Evolutionary conservation across 1,140 invertebrate genomes (phyloP), one percentile per base, ranked within the genome.

Genomic region (Mylabris phalerata): DNA sequence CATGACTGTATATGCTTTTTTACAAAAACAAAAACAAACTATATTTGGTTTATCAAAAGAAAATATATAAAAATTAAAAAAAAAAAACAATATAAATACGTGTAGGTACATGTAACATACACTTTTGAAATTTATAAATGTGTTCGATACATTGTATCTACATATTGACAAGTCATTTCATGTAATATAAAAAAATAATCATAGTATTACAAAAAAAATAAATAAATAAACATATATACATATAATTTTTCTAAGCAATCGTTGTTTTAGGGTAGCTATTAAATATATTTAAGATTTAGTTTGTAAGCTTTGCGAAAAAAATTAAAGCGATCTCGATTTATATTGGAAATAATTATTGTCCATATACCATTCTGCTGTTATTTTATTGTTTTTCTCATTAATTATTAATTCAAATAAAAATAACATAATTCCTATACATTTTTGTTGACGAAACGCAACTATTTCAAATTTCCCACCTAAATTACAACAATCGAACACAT

Each of bases 181-280:
- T 74, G 67, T 69, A 70, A 67, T 64, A 68, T 70, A 72, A 68
- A 64, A 32, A 60, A 68, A 68, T 71, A 72, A 71, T 66, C 62
- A 72, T 69, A 71, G 69, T 68, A 71, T 71, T 69, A 69, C 62
- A 43, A 46, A 45, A 9, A 38, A 50, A 19, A 19, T 19, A 19
- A 19, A 19, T 19, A 19, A 19, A 19, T 19, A 58, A 67, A 66
- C 62, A 72, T 69, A 69, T 67, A 73, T 73, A 74, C 68, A 71
- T 72, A 71, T 72, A 73, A 71, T 73, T 73, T 73, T 73, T 73
- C 72, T 73, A 73, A 73, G 72, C 72, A 73, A 73, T 72, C 70
- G 71, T 71, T 73, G 68, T 72, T 73, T 73, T 71, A 72, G 72
- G 65, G 55, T 73, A 73, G 71, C 70, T 67, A 72, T 70, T 73